Percentiles rank a stretch among this genome's conserved stretches.
Evolutionary conservation across 2,888 invertebrate genomes (phyloP).

Genomic region (Lepidochrysops patricia): DNA sequence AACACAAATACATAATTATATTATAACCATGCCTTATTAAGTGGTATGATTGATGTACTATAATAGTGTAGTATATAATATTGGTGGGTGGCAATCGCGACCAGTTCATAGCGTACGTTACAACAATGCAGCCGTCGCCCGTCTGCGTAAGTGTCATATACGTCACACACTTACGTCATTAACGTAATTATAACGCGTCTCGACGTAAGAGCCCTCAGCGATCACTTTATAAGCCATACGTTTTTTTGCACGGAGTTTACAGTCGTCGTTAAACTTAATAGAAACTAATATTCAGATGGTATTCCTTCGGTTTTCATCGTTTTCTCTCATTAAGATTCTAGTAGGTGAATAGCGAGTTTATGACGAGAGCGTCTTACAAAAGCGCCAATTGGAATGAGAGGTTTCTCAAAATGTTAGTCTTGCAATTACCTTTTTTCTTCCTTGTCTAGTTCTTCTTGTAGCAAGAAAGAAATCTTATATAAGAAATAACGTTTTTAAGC

Average conservation of each 20-base stretch:
- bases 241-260: slow-evolving; percentile 36
- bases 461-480: background rate
- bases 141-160: background rate
- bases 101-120: no score
- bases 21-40: no score
- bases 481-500: background rate
- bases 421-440: background rate
- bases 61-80: no score
- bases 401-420: slow-evolving; percentile 1
- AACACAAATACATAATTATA: no score
- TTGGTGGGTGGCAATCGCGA: background rate
- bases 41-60: no score
- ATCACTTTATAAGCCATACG: slow-evolving; percentile 56
- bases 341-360: slow-evolving; percentile 28
- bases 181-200: slow-evolving; percentile 35
- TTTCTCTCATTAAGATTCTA: slow-evolving; percentile 28
- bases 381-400: slow-evolving; percentile 19
- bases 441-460: background rate
- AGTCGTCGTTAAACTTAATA: slow-evolving; percentile 35
- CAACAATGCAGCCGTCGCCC: background rate
- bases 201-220: slow-evolving; percentile 45
- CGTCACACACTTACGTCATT: slow-evolving; percentile 30
- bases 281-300: slow-evolving; percentile 29
- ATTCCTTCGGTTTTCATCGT: slow-evolving; percentile 29
- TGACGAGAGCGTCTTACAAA: slow-evolving; percentile 25